Base-by-base conservation (phyloP, 2,888 invertebrate species). In the Linyphia triangularis region DNA sequence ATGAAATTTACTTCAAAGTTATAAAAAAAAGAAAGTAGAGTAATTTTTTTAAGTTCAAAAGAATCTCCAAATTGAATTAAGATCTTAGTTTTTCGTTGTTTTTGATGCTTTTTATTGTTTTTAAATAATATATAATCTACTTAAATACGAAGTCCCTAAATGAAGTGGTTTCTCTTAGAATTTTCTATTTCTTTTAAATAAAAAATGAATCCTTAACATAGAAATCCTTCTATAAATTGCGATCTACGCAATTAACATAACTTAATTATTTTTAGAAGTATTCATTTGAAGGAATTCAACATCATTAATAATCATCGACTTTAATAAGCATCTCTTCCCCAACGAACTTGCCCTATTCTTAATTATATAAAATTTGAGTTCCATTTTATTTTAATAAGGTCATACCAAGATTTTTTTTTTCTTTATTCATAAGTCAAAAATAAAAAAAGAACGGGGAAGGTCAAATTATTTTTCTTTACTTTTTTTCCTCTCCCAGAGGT, bases 331-430 rank as follows among this genome's bases (percentile, higher is more conserved):
- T 37, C 57, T 37, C 81, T 40, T 19, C 26, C 43, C n/a, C n/a
- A n/a, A n/a, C n/a, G n/a, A 26, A 70, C 26, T 24, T 7, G n/a
- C 37, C 37, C 16, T 13, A 16, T 51, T 72, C 72, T 86, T 81
- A 85, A 86, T 86, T 73, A 86, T 69, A 73, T 65, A 65, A 79
- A 79, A 79, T 70, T 73, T 37, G 65, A 79, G 40, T 33, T n/a
- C 33, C 79, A 61, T 61, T 72, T 86, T 81, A 86, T 86, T 86
- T 86, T 86, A 79, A 79, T 79, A 73, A 79, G 79, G 37, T 79
- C 69, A 33, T 51, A 6, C 63, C 9, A 30, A 40, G 61, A 59
- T 63, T 86, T 85, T 69, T 85, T 72, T 51, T 13, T 19, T 30
- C 22, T 30, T 7, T 24, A 22, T 22, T 40, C 63, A 43, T 79